Percentiles rank a stretch among this genome's conserved stretches.
Evolutionary conservation across 2,797 vertebrate genomes (phyloP).

Genomic region (Falco novaeseelandiae): DNA sequence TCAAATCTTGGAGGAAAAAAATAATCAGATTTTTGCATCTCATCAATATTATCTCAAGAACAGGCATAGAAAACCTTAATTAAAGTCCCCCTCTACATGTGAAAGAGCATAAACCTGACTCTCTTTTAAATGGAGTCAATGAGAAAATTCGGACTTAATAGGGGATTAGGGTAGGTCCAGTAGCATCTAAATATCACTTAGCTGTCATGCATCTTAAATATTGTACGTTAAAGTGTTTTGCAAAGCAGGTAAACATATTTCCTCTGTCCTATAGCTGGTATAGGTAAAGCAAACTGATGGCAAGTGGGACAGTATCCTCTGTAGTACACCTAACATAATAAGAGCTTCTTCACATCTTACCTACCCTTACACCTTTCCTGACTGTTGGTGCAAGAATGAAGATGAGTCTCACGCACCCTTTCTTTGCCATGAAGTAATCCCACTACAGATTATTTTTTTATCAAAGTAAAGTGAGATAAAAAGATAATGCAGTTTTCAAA

Average conservation of each 20-base stretch:
- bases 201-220: neutral
- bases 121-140: neutral
- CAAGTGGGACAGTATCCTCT: neutral
- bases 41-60: neutral
- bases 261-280: neutral
- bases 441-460: neutral
- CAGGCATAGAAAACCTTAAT: neutral
- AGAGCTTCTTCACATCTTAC: neutral
- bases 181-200: neutral
- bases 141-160: neutral
- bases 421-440: neutral
- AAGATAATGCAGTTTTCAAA: neutral
- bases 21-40: neutral
- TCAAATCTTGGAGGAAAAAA: neutral
- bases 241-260: neutral
- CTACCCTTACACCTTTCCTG: neutral
- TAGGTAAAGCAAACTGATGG: neutral
- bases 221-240: neutral
- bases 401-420: neutral
- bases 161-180: neutral
- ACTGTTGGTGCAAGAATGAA: neutral
- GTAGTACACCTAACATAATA: accelerated
- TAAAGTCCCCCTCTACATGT: neutral
- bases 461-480: neutral
- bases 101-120: neutral